Evolutionary conservation across 2,113 vertebrate species (phyloP).

Genomic region (Trachemys scripta): DNA sequence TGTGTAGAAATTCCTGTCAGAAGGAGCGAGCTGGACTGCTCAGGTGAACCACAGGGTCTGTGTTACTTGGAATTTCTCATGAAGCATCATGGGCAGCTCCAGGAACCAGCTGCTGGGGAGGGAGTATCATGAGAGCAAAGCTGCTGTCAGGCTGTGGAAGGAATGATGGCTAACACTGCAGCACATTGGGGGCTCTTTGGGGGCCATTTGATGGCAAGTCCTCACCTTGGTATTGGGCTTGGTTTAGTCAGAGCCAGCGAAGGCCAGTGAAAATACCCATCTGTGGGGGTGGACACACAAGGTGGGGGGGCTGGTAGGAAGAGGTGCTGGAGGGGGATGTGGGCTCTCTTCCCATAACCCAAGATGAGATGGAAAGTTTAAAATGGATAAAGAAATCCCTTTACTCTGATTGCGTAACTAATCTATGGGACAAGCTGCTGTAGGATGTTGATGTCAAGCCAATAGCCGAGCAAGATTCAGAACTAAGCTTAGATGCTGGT

Average conservation of each 20-base stretch:
- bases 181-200: background rate
- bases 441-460: background rate
- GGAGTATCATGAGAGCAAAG: background rate
- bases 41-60: background rate
- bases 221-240: accelerated
- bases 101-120: background rate
- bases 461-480: background rate
- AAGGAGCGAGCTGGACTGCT: accelerated
- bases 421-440: background rate
- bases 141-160: background rate
- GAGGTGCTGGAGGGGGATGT: background rate
- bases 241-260: background rate
- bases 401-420: accelerated
- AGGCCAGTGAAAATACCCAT: background rate
- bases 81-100: background rate
- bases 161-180: accelerated
- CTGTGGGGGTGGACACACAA: too few relatives aligned
- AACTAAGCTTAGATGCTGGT: background rate
- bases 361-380: background rate
- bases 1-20: accelerated
- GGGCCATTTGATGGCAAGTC: accelerated
- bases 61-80: accelerated
- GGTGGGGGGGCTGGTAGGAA: background rate
- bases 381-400: background rate
- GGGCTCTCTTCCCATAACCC: accelerated